Percentiles rank a stretch among this genome's conserved stretches.
Conservation (phyloP, 2,113 vertebrate genomes). For the Tyrannus savana region DNA sequence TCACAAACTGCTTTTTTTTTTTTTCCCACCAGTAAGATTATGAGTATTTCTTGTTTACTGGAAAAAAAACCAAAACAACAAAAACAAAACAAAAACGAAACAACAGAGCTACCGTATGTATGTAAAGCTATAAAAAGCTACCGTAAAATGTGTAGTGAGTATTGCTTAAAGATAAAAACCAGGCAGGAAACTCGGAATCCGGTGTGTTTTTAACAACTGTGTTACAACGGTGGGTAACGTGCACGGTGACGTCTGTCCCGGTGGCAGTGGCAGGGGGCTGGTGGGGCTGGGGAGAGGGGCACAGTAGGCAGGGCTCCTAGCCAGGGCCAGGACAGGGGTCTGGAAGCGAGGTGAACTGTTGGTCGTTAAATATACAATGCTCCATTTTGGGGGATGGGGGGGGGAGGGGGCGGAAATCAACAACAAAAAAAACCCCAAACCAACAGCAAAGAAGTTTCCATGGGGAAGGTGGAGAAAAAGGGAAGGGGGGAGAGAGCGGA, state of each 20-base stretch:
- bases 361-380: constrained; percentile 40
- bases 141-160: constrained; percentile 85
- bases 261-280: background rate
- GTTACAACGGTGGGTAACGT: constrained; percentile 64
- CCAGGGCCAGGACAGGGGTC: constrained; percentile 47
- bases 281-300: background rate
- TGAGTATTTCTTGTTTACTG: constrained; percentile 83
- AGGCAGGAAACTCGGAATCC: constrained; percentile 84
- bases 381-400: constrained; percentile 47
- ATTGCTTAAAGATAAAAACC: constrained; percentile 83
- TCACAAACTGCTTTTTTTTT: constrained; percentile 84
- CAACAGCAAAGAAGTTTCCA: constrained; percentile 1
- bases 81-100: constrained; percentile 68
- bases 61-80: constrained; percentile 45
- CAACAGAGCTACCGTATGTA: constrained; percentile 75
- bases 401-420: background rate
- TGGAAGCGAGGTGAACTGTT: constrained; percentile 44
- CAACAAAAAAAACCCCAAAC: background rate
- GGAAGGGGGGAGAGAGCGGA: constrained; percentile 37
- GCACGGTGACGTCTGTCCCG: constrained; percentile 17
- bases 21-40: constrained; percentile 82
- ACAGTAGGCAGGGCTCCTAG: constrained; percentile 8
- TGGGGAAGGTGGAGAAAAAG: constrained; percentile 21
- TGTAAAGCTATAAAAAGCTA: constrained; percentile 84
- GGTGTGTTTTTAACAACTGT: constrained; percentile 74